These are phyloP conservation scores for Cyprinus carpio DNA, from an alignment of 2,113 vertebrate genomes.

Conservation along the genomic window DNA sequence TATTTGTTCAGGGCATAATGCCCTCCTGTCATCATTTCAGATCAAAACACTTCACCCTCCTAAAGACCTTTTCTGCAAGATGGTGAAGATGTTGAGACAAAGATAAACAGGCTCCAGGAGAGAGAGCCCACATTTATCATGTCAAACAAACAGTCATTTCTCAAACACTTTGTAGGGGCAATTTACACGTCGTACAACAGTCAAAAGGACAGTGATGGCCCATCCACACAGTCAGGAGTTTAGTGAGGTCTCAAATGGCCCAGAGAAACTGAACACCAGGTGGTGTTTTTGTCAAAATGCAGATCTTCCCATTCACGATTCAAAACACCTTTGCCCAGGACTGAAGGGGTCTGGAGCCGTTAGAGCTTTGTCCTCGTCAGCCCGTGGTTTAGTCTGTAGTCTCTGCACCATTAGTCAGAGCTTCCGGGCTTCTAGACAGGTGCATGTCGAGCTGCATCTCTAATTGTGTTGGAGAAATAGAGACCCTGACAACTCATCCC, in stretches of 20 bases:
- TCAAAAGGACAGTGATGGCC: neutral
- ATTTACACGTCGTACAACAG: conserved; percentile 19
- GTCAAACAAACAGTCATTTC: neutral
- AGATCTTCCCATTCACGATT: conserved; percentile 56
- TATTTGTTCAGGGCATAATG: neutral
- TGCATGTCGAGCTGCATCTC: conserved; percentile 19
- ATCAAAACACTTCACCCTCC: neutral
- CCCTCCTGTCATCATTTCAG: neutral
- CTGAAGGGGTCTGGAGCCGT: conserved; percentile 40
- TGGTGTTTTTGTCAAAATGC: conserved; percentile 66
- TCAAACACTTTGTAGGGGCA: neutral
- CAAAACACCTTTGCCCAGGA: conserved; percentile 49
- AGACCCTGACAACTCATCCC: neutral
- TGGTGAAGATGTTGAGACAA: neutral
- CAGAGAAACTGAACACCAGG: conserved; percentile 61
- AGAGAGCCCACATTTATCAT: conserved; percentile 12
- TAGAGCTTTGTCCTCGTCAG: conserved; percentile 45
- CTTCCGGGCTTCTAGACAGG: conserved; percentile 4
- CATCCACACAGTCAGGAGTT: conserved; percentile 1
- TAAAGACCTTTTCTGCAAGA: neutral
- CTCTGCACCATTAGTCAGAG: conserved; percentile 24
- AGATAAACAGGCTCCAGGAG: neutral
- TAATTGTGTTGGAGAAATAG: conserved; percentile 20
- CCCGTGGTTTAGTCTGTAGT: conserved; percentile 34
- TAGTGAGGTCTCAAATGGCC: conserved; percentile 7